Conservation (phyloP, 2,888 invertebrate genomes). For the Brachylomia viminalis region DNA sequence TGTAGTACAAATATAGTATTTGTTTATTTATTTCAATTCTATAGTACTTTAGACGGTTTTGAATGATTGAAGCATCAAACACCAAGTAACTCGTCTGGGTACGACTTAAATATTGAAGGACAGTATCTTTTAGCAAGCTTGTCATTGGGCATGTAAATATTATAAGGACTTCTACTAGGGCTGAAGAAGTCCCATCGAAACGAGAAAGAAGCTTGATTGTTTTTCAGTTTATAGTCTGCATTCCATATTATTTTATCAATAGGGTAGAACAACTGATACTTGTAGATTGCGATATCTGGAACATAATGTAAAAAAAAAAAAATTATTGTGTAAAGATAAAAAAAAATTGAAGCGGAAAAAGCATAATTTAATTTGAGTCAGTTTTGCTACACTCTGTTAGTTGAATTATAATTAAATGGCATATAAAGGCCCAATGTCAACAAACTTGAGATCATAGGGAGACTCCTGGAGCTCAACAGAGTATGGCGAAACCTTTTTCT, state of each 20-base stretch:
- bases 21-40: too few species aligned
- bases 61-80: background rate
- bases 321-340: background rate
- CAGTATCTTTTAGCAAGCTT: conserved; percentile 32
- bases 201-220: conserved; percentile 21
- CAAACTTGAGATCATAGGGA: background rate
- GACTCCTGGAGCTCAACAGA: background rate
- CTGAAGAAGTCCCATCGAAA: conserved; percentile 28
- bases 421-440: background rate
- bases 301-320: background rate
- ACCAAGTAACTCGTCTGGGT: conserved; percentile 9
- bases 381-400: background rate
- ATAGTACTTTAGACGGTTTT: too few species aligned
- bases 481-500: background rate
- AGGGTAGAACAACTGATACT: conserved; percentile 19
- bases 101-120: conserved; percentile 31
- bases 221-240: background rate
- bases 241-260: conserved; percentile 26
- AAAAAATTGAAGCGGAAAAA: background rate
- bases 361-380: background rate
- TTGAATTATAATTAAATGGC: background rate
- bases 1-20: background rate
- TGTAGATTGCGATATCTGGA: conserved; percentile 36
- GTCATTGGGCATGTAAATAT: background rate
- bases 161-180: background rate